Evolutionary conservation across 2,888 invertebrate species (phyloP).

Genomic region (Eristalis arbustorum): DNA sequence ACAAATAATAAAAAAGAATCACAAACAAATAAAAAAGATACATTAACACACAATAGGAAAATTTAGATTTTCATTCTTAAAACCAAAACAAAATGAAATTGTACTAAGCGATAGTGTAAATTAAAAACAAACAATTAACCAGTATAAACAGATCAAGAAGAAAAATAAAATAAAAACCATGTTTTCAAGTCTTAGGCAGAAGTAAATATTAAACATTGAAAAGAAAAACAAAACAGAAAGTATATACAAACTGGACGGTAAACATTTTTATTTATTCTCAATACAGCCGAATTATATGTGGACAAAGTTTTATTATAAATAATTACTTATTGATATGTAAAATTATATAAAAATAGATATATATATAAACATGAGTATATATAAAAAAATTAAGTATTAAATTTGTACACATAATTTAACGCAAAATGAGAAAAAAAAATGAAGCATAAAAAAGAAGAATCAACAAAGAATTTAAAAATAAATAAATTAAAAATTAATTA

Average conservation of each 20-base stretch:
- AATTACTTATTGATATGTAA: conserved; percentile 51
- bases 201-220: conserved; percentile 1
- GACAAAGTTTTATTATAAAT: conserved; percentile 51
- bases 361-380: conserved; percentile 44
- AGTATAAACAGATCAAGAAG: not conserved
- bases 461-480: conserved; percentile 50
- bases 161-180: not conserved
- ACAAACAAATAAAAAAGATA: conserved; percentile 3
- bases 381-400: conserved; percentile 46
- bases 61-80: conserved; percentile 35
- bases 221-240: not conserved
- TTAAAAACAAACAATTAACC: conserved; percentile 14
- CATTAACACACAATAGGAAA: conserved; percentile 31
- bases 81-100: conserved; percentile 25
- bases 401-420: conserved; percentile 62
- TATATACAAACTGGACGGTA: conserved; percentile 1
- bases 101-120: conserved; percentile 48
- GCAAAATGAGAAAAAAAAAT: conserved; percentile 33
- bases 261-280: conserved; percentile 28
- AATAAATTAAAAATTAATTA: conserved; percentile 52
- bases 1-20: conserved; percentile 3
- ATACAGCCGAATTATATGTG: conserved; percentile 33
- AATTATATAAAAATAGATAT: conserved; percentile 45
- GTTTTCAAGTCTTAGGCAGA: conserved; percentile 9
- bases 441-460: conserved; percentile 9